Conservation (phyloP, 2,888 invertebrate genomes). For the Mythimna albipuncta region DNA sequence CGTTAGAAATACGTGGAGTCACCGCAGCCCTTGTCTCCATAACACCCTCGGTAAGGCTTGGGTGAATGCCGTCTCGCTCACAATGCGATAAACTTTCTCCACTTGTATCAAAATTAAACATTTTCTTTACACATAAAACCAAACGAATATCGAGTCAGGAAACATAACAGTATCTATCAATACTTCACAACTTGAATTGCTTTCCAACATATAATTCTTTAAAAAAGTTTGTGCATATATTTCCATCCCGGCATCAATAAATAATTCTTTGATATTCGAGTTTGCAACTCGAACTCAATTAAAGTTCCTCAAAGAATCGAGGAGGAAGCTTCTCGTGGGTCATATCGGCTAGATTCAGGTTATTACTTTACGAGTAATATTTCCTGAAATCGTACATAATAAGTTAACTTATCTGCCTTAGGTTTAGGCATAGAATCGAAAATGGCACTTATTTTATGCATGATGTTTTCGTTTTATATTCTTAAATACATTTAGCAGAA, state of each 20-base stretch:
- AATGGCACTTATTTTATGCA: neutral
- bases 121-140: neutral
- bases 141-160: slow-evolving; percentile 3
- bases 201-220: slow-evolving; percentile 33
- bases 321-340: slow-evolving; percentile 49
- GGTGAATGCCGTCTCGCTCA: too few relatives aligned
- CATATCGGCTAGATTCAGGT: slow-evolving; percentile 51
- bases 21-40: too few relatives aligned
- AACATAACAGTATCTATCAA: slow-evolving; percentile 24
- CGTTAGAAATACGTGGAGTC: too few relatives aligned
- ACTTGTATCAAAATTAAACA: neutral
- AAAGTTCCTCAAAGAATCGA: slow-evolving; percentile 73
- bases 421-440: neutral
- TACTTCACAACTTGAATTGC: slow-evolving; percentile 37
- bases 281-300: slow-evolving; percentile 75
- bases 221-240: slow-evolving; percentile 62
- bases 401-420: too few relatives aligned
- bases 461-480: neutral
- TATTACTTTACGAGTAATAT: slow-evolving; percentile 49
- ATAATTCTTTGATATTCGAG: slow-evolving; percentile 71
- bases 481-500: too few relatives aligned
- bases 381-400: slow-evolving; percentile 18
- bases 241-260: slow-evolving; percentile 63
- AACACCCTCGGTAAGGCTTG: too few relatives aligned
- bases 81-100: too few relatives aligned